Percentiles rank a stretch among this genome's conserved stretches.
Conservation (phyloP, 2,797 vertebrate genomes). For the Adelosebastes latens region DNA sequence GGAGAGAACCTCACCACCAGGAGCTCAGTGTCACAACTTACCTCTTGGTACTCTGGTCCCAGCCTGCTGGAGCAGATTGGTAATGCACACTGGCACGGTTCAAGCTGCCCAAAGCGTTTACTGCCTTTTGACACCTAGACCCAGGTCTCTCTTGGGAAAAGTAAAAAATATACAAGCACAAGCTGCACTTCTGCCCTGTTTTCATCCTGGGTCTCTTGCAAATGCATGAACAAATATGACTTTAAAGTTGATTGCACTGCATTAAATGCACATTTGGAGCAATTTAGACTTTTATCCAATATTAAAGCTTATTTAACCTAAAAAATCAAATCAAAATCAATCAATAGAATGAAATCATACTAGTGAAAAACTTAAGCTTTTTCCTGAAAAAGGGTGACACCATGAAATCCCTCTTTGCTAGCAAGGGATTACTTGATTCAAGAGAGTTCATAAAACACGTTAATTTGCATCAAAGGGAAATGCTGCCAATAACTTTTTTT, state of each 20-base stretch:
- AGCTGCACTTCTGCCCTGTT: not conserved
- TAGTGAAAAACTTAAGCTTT: not conserved
- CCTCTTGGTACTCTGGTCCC: conserved; percentile 91
- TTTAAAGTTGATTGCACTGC: not conserved
- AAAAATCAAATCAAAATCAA: not conserved
- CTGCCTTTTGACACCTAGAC: not conserved
- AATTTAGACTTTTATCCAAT: not conserved
- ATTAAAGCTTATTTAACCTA: not conserved
- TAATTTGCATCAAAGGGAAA: not conserved
- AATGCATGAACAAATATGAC: not conserved
- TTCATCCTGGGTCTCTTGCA: not conserved
- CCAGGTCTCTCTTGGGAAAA: not conserved
- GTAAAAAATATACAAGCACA: not conserved
- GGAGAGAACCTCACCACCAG: conserved; percentile 92
- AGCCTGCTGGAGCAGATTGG: conserved; percentile 97
- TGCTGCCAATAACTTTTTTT: not conserved
- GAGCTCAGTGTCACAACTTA: conserved; percentile 87
- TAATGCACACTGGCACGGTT: conserved; percentile 59
- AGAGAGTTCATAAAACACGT: not conserved
- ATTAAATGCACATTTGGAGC: not conserved
- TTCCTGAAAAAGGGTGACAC: not conserved
- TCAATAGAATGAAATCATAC: not conserved
- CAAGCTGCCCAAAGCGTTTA: not conserved
- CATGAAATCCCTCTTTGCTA: not conserved
- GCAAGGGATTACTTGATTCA: not conserved